Evolutionary conservation across 2,888 invertebrate genomes (phyloP).

Genomic region (Anorthoa munda): DNA sequence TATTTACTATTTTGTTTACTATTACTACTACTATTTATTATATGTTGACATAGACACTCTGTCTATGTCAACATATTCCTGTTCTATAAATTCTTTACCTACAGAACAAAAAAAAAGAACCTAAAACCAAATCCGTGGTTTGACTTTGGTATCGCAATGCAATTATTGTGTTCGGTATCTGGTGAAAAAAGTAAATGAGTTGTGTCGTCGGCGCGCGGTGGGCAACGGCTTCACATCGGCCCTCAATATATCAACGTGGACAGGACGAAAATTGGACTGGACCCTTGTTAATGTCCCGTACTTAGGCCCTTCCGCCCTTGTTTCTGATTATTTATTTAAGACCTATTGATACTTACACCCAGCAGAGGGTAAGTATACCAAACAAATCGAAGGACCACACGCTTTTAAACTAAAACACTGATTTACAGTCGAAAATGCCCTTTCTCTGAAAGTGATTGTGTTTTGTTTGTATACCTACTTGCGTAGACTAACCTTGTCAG

Average conservation of each 20-base stretch:
- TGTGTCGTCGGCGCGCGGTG: slow-evolving; percentile 76
- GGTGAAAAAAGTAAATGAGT: slow-evolving; percentile 83
- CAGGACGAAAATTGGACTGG: slow-evolving; percentile 91
- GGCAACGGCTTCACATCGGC: slow-evolving; percentile 79
- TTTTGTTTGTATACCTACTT: slow-evolving; percentile 1
- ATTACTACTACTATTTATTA: too few species aligned
- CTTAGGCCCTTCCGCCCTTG: slow-evolving; percentile 87
- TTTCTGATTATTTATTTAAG: slow-evolving; percentile 90
- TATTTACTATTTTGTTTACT: too few species aligned
- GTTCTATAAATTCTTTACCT: neutral
- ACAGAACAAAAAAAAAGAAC: neutral
- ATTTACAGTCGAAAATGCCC: slow-evolving; percentile 4
- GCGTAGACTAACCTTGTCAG: neutral
- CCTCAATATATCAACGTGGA: slow-evolving; percentile 90
- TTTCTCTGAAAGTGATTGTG: neutral
- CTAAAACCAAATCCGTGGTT: slow-evolving; percentile 27
- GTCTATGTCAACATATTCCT: neutral
- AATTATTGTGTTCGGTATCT: slow-evolving; percentile 74
- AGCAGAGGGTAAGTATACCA: slow-evolving; percentile 70
- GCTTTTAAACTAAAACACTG: slow-evolving; percentile 40
- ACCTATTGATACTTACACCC: slow-evolving; percentile 83
- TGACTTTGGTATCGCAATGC: slow-evolving; percentile 60
- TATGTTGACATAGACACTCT: too few species aligned
- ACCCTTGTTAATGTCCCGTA: slow-evolving; percentile 90
- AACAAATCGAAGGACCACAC: slow-evolving; percentile 62